Percentiles rank a stretch among this genome's conserved stretches.
Evolutionary conservation across 64 coral and sea anemone genomes (phyloP).

Genomic region (Catalaphyllia jardinei): DNA sequence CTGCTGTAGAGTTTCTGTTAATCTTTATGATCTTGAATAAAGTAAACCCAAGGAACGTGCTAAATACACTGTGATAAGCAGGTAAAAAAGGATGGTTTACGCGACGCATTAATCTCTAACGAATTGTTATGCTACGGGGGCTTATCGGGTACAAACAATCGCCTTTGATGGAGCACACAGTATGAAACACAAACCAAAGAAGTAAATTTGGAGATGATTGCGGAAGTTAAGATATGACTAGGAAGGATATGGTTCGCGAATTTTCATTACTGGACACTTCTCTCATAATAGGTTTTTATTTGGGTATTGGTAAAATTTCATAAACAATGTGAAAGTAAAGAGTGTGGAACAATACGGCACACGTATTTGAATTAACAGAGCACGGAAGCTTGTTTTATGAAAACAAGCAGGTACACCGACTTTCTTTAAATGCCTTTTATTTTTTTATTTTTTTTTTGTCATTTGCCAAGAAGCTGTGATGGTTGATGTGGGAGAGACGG

Average conservation of each 20-base stretch:
- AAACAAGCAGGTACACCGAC: conserved; percentile 37
- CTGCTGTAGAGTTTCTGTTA: conserved; percentile 58
- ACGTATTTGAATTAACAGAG: conserved; percentile 57
- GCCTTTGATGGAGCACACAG: conserved; percentile 67
- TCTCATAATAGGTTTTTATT: conserved; percentile 80
- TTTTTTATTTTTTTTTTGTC: not conserved
- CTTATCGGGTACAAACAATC: conserved; percentile 80
- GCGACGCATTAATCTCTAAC: conserved; percentile 82
- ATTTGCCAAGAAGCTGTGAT: conserved; percentile 20
- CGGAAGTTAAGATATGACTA: conserved; percentile 77
- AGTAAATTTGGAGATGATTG: conserved; percentile 92
- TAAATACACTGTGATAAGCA: conserved; percentile 84
- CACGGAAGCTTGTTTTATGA: conserved; percentile 68
- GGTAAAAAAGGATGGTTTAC: conserved; percentile 65
- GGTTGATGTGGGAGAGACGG: not conserved
- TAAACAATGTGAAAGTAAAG: conserved; percentile 84
- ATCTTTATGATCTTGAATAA: conserved; percentile 87
- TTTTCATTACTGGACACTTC: conserved; percentile 83
- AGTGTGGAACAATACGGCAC: conserved; percentile 65
- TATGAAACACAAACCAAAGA: conserved; percentile 72
- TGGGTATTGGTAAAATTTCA: conserved; percentile 91
- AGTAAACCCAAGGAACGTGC: conserved; percentile 78
- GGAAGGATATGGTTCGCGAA: conserved; percentile 74
- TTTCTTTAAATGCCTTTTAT: conserved; percentile 27
- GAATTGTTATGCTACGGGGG: conserved; percentile 71